Base-by-base conservation (phyloP, 1,140 invertebrate species). In the Lepidurus apus region DNA sequence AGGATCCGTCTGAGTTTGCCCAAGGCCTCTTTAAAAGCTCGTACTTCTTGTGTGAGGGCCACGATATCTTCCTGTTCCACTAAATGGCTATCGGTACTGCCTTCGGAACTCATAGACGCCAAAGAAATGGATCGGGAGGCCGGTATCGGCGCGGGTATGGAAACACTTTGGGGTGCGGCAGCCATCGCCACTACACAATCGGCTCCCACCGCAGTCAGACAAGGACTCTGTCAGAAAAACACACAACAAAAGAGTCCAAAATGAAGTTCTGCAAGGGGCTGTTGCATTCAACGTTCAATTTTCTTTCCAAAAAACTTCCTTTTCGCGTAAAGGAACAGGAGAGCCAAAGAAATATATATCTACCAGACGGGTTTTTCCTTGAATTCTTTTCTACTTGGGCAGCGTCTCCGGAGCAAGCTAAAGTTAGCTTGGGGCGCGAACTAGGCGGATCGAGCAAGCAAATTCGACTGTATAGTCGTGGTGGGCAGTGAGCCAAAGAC, bases 21-120 rank as follows among this genome's bases (percentile, higher is more conserved):
- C 1, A 89, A 83, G 7, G 86, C 85, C 80, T 88, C 87, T 79
- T 87, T 87, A 82, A 89, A 88, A 43, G 82, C 84, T 75, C 87
- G 84, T 73, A 88, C 87, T 81, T 88, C 84, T 26, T 88, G 86
- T 1, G 87, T 88, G 17, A 89, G 84, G n/a, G 84, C 84, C 17
- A 86, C 84, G 45, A 89, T 87, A 79, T 88, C 87, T 81, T 87
- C 87, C 77, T 87, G 86, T 80, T 87, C 87, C 43, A 87, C 84
- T 42, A 86, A 77, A 24, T 77, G 76, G 78, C 83, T 84, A 76
- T 82, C 83, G 74, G 84, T 83, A 13, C 79, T 81, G 8, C 85
- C 85, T 13, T 86, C 85, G 26, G 84, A 85, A 77, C 85, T 85
- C 26, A 86, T 82, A 80, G 84, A 85, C 73, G 85, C 85, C 80